Evolutionary conservation across 2,113 vertebrate genomes (phyloP), one percentile per base, ranked within the genome.

Genomic region (Talpa occidentalis): DNA sequence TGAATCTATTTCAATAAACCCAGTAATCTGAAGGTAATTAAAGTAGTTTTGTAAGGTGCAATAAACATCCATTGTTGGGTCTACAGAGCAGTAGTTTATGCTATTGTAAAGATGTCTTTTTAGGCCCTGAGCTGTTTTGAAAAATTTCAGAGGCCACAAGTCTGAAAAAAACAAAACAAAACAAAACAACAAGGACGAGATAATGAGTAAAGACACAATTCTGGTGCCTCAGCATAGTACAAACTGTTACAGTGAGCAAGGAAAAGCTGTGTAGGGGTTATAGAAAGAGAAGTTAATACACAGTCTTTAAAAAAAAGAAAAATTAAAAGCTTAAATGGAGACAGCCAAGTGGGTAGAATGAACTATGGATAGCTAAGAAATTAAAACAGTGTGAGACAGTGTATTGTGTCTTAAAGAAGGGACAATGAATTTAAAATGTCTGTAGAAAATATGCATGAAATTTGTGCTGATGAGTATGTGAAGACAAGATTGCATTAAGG

Each of bases 21-120:
- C 95, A 74, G 96, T 86, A 97, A 98, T 98, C 97, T 96, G 97
- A 97, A 98, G 90, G 97, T 97, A 98, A 98, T 98, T 98, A 97
- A 98, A 98, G 95, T 94, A 94, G 95, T 97, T 98, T 97, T 97
- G 96, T 88, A 95, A 97, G 97, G 88, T 92, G 97, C 96, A 97
- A 96, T 98, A 98, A 98, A 97, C 97, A 97, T 88, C 78, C 8
- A 90, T 98, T 98, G 97, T 98, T 98, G 96, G 96, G 98, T 97
- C 98, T 98, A 86, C 97, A 79, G 96, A 97, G 97, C 86, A 93
- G 97, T 95, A 88, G 97, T 98, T 97, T 96, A 90, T 89, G 97
- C 96, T 98, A 86, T 97, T 97, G 97, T 97, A 97, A 96, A 96
- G 94, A 96, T 97, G 97, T 95, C 97, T 97, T 97, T 98, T 97